phyloP scores from a whole-genome alignment of 2,113 vertebrate species.

The Xiphophorus hellerii region DNA sequence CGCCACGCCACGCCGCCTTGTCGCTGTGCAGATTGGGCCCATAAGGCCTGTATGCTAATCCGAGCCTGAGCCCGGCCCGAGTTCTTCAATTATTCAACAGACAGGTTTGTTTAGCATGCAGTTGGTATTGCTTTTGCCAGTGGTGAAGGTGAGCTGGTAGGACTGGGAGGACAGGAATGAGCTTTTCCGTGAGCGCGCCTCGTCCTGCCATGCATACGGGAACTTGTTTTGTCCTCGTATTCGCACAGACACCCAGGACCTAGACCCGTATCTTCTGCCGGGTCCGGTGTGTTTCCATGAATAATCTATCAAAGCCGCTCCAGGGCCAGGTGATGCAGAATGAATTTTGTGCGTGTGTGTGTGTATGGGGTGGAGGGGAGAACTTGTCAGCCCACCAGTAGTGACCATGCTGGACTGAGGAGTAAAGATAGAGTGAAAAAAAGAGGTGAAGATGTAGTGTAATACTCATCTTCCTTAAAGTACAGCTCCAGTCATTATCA shows the following conservation, averaged over 20 bases:
- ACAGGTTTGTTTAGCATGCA: conserved; percentile 82
- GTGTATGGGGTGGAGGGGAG: not conserved
- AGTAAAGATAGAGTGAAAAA: conserved; percentile 6
- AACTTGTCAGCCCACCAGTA: conserved; percentile 71
- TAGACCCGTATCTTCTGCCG: conserved; percentile 60
- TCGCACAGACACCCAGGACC: conserved; percentile 12
- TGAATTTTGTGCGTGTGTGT: not conserved
- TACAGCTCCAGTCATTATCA: conserved; percentile 36
- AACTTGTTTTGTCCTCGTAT: conserved; percentile 4
- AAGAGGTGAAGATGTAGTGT: not conserved
- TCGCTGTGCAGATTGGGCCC: conserved; percentile 75
- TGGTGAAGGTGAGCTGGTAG: conserved; percentile 43
- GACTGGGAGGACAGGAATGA: conserved; percentile 54
- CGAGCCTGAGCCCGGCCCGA: conserved; percentile 63
- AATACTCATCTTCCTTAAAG: conserved; percentile 25
- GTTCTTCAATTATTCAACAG: conserved; percentile 81
- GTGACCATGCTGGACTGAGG: conserved; percentile 52
- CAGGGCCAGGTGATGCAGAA: conserved; percentile 75
- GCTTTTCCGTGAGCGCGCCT: conserved; percentile 35
- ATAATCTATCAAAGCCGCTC: conserved; percentile 77
- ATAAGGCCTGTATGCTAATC: conserved; percentile 80
- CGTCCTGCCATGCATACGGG: conserved; percentile 7
- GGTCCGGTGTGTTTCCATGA: conserved; percentile 71
- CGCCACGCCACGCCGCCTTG: conserved; percentile 47
- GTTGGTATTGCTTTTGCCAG: conserved; percentile 71